These are phyloP conservation scores for Tarsius wallacei DNA, from an alignment of 2,797 vertebrate species.

Conservation along the genomic window DNA sequence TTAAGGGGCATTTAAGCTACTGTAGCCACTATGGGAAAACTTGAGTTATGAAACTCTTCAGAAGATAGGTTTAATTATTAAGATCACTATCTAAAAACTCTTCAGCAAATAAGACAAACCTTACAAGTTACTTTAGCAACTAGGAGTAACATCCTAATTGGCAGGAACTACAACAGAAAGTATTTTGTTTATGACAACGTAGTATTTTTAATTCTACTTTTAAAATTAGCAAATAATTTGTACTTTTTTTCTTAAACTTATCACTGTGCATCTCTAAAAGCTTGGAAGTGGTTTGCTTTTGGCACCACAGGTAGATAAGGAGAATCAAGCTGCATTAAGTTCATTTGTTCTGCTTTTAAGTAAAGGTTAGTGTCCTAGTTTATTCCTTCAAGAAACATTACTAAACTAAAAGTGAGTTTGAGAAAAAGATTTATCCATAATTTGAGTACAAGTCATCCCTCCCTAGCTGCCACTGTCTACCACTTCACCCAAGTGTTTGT, in stretches of 20 bases:
- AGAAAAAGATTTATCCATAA: not conserved
- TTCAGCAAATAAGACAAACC: slow-evolving; percentile 24
- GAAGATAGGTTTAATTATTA: slow-evolving; percentile 60
- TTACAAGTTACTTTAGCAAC: slow-evolving; percentile 4
- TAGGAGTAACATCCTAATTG: slow-evolving; percentile 58
- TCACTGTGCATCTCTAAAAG: not conserved
- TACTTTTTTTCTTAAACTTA: not conserved
- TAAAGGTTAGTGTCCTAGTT: not conserved
- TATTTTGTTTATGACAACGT: not conserved
- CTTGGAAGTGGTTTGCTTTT: not conserved
- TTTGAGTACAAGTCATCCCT: slow-evolving; percentile 4
- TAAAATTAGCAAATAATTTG: slow-evolving; percentile 45
- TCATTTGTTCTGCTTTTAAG: slow-evolving; percentile 50
- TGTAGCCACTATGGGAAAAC: slow-evolving; percentile 7
- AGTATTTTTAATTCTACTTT: not conserved
- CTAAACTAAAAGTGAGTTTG: slow-evolving; percentile 25
- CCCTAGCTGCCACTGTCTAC: not conserved
- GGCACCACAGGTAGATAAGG: not conserved
- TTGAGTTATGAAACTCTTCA: slow-evolving; percentile 32
- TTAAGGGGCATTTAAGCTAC: not conserved
- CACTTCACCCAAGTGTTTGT: slow-evolving; percentile 1
- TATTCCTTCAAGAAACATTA: slow-evolving; percentile 4
- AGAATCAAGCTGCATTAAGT: not conserved
- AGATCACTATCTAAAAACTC: slow-evolving; percentile 31
- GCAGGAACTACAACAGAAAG: not conserved